Base-by-base conservation (phyloP, 2,113 vertebrate genomes). In the Phainopepla nitens region DNA sequence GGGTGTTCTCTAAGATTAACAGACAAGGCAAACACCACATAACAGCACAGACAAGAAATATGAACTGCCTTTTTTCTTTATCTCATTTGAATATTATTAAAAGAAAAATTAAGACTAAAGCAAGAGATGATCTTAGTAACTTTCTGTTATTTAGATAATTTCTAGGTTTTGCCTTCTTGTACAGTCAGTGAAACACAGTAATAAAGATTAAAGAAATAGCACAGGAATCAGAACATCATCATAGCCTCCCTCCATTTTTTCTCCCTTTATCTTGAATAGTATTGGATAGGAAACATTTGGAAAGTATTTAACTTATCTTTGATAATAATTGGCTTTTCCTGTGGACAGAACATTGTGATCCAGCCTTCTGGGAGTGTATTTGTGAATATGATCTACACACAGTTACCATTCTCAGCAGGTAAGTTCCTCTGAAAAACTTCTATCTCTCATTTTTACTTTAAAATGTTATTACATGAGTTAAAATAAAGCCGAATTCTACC, bases 351-450 rank as follows among this genome's bases (percentile, higher is more conserved):
- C 15, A 76, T 99, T 53, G 94, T 93, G 65, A 95, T 99, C 84
- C 98, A 98, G 61, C 79, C 98, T 42, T 95, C 97, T 1, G 99
- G 99, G 27, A 97, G 97, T 39, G 97, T 99, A 66, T 97, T 97
- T 41, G 94, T 99, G 69, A 99, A 99, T 95, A 96, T 95, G 71
- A 98, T 99, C 64, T 94, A 96, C 27, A 98, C 98, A 28, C 98
- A 98, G 95, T 94, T 99, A 78, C 99, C 99, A 5, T 61, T 99
- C 71, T 99, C 98, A 29, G 98, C 98, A 96, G 83, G 99, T 99
- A 90, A 92, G 91, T 60, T 39, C 6, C 47, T 71, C 49, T 73
- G 51, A 9, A 72, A 92, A 33, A 45, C 8, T 68, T 35, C 6
- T 41, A 45, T 36, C 90, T 57, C 17, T 78, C 3, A 11, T 11